Evolutionary conservation across 2,888 invertebrate genomes (phyloP), one percentile per base, ranked within the genome.

Genomic region (Amphipoea oculea): DNA sequence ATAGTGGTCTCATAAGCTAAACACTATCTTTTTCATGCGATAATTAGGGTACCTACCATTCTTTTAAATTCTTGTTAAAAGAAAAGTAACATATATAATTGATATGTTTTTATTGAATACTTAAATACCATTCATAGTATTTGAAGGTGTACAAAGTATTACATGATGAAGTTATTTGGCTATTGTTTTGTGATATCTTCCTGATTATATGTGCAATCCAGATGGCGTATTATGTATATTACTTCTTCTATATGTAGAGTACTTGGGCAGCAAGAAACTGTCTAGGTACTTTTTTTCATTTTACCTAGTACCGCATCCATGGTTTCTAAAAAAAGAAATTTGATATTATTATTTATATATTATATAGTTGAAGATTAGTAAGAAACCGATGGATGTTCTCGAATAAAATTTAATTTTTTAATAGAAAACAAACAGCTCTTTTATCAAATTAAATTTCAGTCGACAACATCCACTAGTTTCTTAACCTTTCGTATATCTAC

Each of bases 81-180:
- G 40, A 6, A 79, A 74, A 79, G 48, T 42, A 57, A 23, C 14
- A 45, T 54, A 0, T 20, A 1, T 36, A 23, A 45, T 48, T 20
- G 14, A 36, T 29, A 29, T 14, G 23, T 66, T 20, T 79, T 81
- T 81, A 79, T 81, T 79, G 17, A 42, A 57, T 48, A 70, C 63
- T 57, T 69, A 70, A 14, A 36, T 63, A 80, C 72, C 36, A 78
- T 78, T 68, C 79, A 48, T n/a, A 23, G 6, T 80, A 36, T 17
- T 48, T 65, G 48, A 81, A 73, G 80, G 57, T 60, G 65, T 51
- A 66, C 17, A 48, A 81, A 42, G 48, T 73, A 57, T 67, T 45
- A n/a, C 29, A 4, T 73, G 14, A 54, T 54, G 14, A n/a, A 29
- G 11, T 63, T 62, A 36, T 9, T 42, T n/a, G n/a, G 14, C 17